Evolutionary conservation across 2,113 vertebrate genomes (phyloP), one percentile per base, ranked within the genome.

Genomic region (Sceloporus tristichus): DNA sequence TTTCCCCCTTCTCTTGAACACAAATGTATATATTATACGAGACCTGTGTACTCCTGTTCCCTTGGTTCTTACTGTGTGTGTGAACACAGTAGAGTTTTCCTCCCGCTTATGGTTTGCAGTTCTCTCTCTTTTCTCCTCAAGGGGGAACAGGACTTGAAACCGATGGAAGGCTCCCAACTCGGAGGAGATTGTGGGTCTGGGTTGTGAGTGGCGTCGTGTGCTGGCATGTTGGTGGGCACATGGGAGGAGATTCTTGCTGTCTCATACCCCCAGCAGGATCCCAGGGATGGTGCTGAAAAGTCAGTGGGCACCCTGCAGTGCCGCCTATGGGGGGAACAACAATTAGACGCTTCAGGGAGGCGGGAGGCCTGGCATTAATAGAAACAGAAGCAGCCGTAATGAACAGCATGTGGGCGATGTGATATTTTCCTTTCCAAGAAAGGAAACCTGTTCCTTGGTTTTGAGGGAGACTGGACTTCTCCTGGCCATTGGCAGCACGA

Each of bases 171-270:
- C 25, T 81, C 29, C 38, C 73, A 34, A 19, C n/a, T 76, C 11
- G 3, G 3, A 11, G 48, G 10, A 59, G 56, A 18, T 11, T 8
- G 4, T 34, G 18, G 38, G 29, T 11, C 40, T 65, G 54, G 27
- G 8, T 27, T 65, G 3, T 40, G 40, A 71, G 9, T 29, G 9
- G 27, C 9, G 27, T n/a, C 29, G 27, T 71, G 68, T 70, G 40
- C 62, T 19, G 9, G 71, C 75, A 66, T 77, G 84, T 11, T 16
- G 9, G 21, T 73, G 34, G 48, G 21, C 27, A 79, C 77, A 56
- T 23, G 62, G 54, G 34, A 59, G 42, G 27, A 78, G 48, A 21
- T 88, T 83, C 73, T 68, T 76, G 48, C 80, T 77, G 53, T 77
- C 78, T 77, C n/a, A 38, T 9, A 59, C 70, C 59, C 21, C 42